Conservation (phyloP, 2,113 vertebrate species). For the Tachycineta bicolor region DNA sequence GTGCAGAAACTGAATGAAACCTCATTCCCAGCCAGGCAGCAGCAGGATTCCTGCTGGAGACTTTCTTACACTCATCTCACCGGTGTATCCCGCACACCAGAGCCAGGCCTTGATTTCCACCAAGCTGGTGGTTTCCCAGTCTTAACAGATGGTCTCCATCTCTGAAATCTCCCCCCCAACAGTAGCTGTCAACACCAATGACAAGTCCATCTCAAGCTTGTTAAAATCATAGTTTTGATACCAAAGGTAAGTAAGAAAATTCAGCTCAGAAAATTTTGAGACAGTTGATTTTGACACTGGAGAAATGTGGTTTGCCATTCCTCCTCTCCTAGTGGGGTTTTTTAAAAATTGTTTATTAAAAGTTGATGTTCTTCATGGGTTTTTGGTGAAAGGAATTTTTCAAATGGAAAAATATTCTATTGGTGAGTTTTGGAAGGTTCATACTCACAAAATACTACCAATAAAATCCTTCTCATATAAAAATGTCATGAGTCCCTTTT, state of each 20-base stretch:
- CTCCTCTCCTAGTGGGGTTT: background rate
- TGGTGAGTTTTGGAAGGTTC: background rate
- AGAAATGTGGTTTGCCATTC: background rate
- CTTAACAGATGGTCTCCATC: background rate
- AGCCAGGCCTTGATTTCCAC: background rate
- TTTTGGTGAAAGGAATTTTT: background rate
- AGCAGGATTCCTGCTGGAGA: background rate
- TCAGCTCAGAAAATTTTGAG: background rate
- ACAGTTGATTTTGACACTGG: background rate
- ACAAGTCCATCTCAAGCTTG: background rate
- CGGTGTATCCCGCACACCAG: background rate
- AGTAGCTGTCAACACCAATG: background rate
- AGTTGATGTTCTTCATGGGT: background rate
- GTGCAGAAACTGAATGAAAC: background rate
- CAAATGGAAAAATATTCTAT: background rate
- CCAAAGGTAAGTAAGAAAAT: background rate
- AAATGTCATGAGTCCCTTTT: background rate
- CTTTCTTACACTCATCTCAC: accelerated
- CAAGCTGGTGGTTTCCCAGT: accelerated
- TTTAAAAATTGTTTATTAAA: background rate
- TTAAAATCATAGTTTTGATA: background rate
- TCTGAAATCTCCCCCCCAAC: background rate
- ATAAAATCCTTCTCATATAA: background rate
- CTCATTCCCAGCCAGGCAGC: background rate
- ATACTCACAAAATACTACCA: background rate